These are phyloP conservation scores for Clarias fuscus DNA, from an alignment of 2,797 vertebrate species.

Conservation along the genomic window DNA sequence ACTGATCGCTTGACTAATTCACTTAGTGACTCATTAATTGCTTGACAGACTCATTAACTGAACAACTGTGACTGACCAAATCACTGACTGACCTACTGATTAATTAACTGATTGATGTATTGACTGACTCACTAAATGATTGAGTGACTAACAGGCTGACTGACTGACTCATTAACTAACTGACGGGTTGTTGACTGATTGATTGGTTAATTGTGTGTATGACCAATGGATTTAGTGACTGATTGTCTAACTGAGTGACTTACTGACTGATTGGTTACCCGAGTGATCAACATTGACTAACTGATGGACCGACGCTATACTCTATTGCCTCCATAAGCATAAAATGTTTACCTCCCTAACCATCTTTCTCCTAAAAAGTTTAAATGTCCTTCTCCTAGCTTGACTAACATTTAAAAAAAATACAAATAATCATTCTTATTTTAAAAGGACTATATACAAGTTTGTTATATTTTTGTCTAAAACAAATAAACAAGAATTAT, in stretches of 20 bases:
- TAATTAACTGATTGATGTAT: neutral
- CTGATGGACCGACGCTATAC: neutral
- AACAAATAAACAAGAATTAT: neutral
- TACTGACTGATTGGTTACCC: neutral
- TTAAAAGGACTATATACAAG: neutral
- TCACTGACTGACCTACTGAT: neutral
- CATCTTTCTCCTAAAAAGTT: neutral
- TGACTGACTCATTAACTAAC: neutral
- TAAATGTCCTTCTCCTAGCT: neutral
- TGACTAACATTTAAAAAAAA: neutral
- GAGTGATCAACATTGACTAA: neutral
- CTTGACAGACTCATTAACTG: neutral
- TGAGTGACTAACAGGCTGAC: neutral
- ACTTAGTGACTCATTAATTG: too few relatives aligned
- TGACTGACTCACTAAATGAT: neutral
- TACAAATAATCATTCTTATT: neutral
- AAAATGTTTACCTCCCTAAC: neutral
- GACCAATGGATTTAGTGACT: neutral
- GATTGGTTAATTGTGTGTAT: neutral
- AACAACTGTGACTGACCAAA: neutral
- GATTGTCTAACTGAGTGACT: neutral
- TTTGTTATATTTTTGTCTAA: neutral
- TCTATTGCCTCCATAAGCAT: neutral
- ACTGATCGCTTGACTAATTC: neutral
- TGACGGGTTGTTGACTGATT: neutral